Conservation (phyloP, 2,113 vertebrate species). For the Proterorhinus semilunaris region DNA sequence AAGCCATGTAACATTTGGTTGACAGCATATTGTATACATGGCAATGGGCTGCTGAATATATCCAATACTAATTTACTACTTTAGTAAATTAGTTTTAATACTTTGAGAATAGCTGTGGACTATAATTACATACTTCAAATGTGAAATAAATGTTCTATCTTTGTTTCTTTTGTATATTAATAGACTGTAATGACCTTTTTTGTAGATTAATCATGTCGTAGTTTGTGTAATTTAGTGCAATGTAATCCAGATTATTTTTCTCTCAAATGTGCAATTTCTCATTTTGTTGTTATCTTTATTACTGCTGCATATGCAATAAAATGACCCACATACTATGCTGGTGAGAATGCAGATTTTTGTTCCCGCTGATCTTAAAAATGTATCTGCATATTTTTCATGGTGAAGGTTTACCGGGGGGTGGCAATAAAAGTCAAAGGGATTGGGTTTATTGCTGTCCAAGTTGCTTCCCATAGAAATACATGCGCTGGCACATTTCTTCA, state of each 20-base stretch:
- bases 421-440: conserved; percentile 66
- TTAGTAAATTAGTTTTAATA: no score
- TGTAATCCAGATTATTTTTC: conserved; percentile 22
- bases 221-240: neutral
- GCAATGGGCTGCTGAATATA: no score
- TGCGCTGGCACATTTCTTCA: conserved; percentile 56
- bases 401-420: conserved; percentile 68
- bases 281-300: conserved; percentile 30
- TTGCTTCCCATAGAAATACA: conserved; percentile 55
- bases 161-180: conserved; percentile 15
- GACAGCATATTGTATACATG: no score
- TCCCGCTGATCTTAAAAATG: conserved; percentile 64
- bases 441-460: conserved; percentile 64
- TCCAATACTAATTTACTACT: no score
- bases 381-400: conserved; percentile 67
- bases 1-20: no score
- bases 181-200: conserved; percentile 18
- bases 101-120: no score
- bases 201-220: conserved; percentile 20
- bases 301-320: conserved; percentile 68
- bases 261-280: conserved; percentile 50
- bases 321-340: conserved; percentile 46
- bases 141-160: neutral
- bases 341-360: conserved; percentile 42
- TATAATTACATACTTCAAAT: no score